Base-by-base conservation (phyloP, 2,888 invertebrate species). In the Amphipoea lucens region DNA sequence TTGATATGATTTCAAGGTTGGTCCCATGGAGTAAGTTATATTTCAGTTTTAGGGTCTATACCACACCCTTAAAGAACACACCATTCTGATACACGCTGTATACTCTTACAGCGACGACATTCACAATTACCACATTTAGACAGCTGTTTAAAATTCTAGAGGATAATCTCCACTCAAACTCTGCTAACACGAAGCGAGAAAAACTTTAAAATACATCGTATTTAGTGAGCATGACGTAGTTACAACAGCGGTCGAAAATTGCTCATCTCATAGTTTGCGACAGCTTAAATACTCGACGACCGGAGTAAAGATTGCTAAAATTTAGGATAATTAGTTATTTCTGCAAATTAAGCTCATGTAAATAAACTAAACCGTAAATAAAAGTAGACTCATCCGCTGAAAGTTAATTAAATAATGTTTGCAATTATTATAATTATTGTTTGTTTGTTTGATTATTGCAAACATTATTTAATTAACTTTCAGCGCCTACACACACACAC, bases 201-300 rank as follows among this genome's bases (percentile, higher is more conserved):
- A 83, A 71, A 69, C 45, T 45, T 74, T 65, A 54, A 73, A 75
- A 78, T 60, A 67, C 45, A 63, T 57, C 54, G 40, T 70, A 80
- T 60, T 76, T 67, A 77, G 48, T 36, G 57, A 86, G 60, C 36
- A 29, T 67, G 51, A 51, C 57, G 69, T 45, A 51, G 57, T 69
- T 75, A 62, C 36, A 66, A 71, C 78, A 68, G 67, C 54, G 67
- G 65, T 71, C 36, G 66, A 62, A 68, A 86, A 80, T 81, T 72
- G 74, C 72, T 84, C 73, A 76, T 81, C 74, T 78, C 63, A 81
- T 68, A 77, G 68, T 83, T 76, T 69, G 63, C 48, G 76, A 81
- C 72, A 70, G 63, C 67, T 77, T 69, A 66, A 83, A 80, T 62
- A 78, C 71, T 71, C 14, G 11, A 20, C n/a, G 42, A 42, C 66